Evolutionary conservation across 1,140 invertebrate species (phyloP), one percentile per base, ranked within the genome.

Genomic region (Rhagoletis zephyria): DNA sequence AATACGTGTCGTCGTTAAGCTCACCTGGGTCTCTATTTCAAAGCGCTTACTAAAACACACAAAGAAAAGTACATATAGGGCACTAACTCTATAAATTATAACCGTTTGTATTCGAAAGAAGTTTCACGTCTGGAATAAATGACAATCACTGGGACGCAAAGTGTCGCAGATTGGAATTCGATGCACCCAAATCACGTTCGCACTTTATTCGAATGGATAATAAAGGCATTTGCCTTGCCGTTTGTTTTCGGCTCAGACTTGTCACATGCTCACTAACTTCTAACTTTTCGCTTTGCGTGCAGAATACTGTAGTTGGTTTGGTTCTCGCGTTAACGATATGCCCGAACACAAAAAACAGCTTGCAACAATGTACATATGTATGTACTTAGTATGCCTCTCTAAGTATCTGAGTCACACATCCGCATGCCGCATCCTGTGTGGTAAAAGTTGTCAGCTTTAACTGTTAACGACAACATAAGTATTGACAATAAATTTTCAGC

Each of bases 161-260:
- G 42, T 56, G 48, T 56, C 74, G 19, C 74, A 59, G 45, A 81
- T 81, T 81, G 74, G 19, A 56, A 59, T 19, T 56, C 74, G n/a
- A 81, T 56, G 74, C 48, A 48, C 74, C 48, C 45, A 81, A 81
- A 81, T 81, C 74, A 81, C 74, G 74, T 81, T 81, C 74, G n/a
- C 74, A 81, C 45, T 81, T 81, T 56, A 56, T 56, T 48, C 48
- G 74, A 81, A 81, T 81, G 74, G 48, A 81, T 81, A 59, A 81
- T 81, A 81, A 81, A 81, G 74, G 74, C 48, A 81, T 81, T 81
- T 81, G 7, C 40, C 42, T 81, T 81, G 7, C 40, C 42, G 67
- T 81, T 81, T 81, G 74, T 51, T 48, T 81, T 81, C 48, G n/a
- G n/a, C 9, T 81, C 51, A 56, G 16, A 6, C 12, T 51, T 77